phyloP scores from a whole-genome alignment of 2,113 vertebrate species.

The Perca fluviatilis region DNA sequence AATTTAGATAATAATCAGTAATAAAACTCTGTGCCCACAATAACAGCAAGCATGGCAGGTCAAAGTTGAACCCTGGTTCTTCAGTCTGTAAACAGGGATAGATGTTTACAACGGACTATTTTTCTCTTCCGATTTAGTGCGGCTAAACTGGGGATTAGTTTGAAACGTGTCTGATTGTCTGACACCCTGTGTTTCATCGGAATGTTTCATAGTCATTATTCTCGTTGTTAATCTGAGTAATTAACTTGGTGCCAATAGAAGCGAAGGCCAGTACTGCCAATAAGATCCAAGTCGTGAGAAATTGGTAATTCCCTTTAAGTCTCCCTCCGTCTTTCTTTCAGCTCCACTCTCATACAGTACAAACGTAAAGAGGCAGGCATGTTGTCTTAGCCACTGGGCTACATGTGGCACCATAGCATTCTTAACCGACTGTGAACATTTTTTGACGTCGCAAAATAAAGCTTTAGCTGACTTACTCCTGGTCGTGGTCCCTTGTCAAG shows the following conservation, averaged over 20 bases:
- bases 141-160: background rate
- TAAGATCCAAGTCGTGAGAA: background rate
- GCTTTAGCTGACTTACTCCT: slow-evolving; percentile 64
- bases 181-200: background rate
- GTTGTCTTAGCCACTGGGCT: slow-evolving; percentile 52
- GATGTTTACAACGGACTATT: background rate
- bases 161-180: background rate
- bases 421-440: slow-evolving; percentile 74
- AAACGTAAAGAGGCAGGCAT: slow-evolving; percentile 65
- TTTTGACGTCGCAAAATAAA: slow-evolving; percentile 69
- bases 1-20: background rate
- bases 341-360: background rate
- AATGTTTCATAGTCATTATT: background rate
- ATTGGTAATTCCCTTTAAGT: background rate
- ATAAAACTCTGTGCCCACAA: background rate
- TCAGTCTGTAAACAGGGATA: background rate
- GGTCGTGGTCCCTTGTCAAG: slow-evolving; percentile 60
- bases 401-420: slow-evolving; percentile 36
- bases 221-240: background rate
- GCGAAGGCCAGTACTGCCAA: background rate
- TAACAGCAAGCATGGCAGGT: background rate
- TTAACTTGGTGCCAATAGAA: background rate
- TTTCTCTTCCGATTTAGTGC: background rate
- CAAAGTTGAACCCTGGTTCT: background rate
- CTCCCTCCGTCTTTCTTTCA: background rate